Evolutionary conservation across 1,140 invertebrate species (phyloP), one percentile per base, ranked within the genome.

Genomic region (Drosophila nigromelanica): DNA sequence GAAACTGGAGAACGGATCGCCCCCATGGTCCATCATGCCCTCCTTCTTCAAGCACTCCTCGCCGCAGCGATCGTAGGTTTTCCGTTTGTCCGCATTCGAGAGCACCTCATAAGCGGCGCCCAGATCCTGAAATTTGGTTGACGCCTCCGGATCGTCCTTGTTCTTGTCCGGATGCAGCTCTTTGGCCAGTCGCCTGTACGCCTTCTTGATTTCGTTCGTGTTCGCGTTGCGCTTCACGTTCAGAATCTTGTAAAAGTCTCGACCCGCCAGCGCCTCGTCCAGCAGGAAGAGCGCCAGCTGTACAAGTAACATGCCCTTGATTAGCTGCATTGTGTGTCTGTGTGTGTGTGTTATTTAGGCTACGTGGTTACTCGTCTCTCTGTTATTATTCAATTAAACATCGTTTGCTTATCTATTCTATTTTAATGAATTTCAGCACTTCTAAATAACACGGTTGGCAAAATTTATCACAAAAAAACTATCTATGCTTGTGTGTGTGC

Each of bases 91-190:
- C 10, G 95, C 90, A 93, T 99, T 98, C 1, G 97, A 97, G 1
- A 99, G 93, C 2, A 98, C 97, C 93, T 99, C 98, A 92, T 99
- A 99, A 3, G 99, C 99, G 15, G 98, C 98, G 30, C 98, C 97
- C 14, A 99, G 93, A 91, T 99, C 98, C 93, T 99, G 97, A 92
- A 99, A 99, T 92, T 98, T 98, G 90, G 95, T 94, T 2, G 97
- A 95, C 1, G 99, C 97, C 71, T 97, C 94, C 12, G 97, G 97
- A 93, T 99, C 98, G 93, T 98, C 96, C 92, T 96, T 95, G 92
- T 99, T 99, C 92, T 99, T 99, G 90, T 99, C 99, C 14, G 99
- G 99, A 95, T 99, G 99, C 42, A 99, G 92, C 92, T 99, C 97
- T 93, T 99, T 99, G 0, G 99, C 99, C 92, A 98, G 92, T 80